Evolutionary conservation across 2,888 invertebrate species (phyloP), one percentile per base, ranked within the genome.

Genomic region (Pristionchus mayeri): DNA sequence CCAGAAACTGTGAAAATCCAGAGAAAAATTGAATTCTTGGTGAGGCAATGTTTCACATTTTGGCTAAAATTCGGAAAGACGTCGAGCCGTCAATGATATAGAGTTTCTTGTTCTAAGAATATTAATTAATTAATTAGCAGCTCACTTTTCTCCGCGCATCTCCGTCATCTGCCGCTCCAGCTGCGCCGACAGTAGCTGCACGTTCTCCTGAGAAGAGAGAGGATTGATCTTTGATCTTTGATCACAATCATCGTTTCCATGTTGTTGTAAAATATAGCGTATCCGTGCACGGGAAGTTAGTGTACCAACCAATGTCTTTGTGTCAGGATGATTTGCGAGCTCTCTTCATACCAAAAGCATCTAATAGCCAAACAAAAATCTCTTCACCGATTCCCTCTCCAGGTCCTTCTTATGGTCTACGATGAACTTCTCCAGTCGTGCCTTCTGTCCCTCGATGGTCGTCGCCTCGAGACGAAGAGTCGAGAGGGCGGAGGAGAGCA

Each of bases 151-250:
- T 60, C 81, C 81, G 21, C 21, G 44, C 81, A 63, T 81, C 81
- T 81, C 81, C 13, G 60, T 63, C 81, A 63, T 63, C 48, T 63
- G 60, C 24, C 24, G 13, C 60, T 81, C 81, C 48, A 81, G 27
- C 63, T 81, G 81, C 81, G 24, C 81, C 48, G 81, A 79, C 24
- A 79, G 79, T 37, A 54, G 34, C 44, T 79, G 52, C 54, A 79
- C 54, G 54, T 52, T 79, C 79, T 79, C 54, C 79, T 79, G 79
- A n/a, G n/a, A n/a, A n/a, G n/a, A n/a, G n/a, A n/a, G n/a, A n/a
- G n/a, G n/a, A n/a, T n/a, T n/a, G n/a, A n/a, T n/a, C n/a, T n/a
- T n/a, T n/a, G n/a, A n/a, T n/a, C n/a, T n/a, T n/a, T n/a, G n/a
- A n/a, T n/a, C n/a, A n/a, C n/a, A n/a, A n/a, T n/a, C n/a, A n/a